Evolutionary conservation across 2,888 invertebrate genomes (phyloP).

Genomic region (Papilio gigon): DNA sequence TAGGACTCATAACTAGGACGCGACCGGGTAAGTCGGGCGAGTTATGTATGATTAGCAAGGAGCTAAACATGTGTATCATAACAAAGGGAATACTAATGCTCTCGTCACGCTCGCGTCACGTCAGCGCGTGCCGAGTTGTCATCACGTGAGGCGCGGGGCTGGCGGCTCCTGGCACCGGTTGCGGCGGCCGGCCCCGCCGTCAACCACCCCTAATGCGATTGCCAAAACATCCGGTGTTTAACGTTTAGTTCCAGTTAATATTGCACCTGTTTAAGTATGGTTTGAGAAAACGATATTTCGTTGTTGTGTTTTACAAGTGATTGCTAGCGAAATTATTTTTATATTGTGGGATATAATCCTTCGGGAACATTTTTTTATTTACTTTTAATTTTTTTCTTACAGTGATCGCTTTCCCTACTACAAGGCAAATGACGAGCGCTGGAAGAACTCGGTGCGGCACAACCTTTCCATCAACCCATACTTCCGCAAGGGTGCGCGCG

Average conservation of each 20-base stretch:
- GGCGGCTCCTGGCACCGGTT: slow-evolving; percentile 40
- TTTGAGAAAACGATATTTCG: too few relatives aligned
- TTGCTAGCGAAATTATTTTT: background rate
- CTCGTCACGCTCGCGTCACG: slow-evolving; percentile 23
- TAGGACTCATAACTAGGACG: background rate
- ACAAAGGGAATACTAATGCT: slow-evolving; percentile 20
- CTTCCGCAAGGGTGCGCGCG: slow-evolving; percentile 92
- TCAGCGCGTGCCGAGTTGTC: slow-evolving; percentile 33
- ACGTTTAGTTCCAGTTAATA: background rate
- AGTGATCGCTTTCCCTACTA: slow-evolving; percentile 94
- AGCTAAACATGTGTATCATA: background rate
- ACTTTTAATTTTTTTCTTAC: slow-evolving; percentile 50
- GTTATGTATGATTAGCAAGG: background rate
- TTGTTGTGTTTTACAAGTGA: too few relatives aligned
- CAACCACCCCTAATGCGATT: slow-evolving; percentile 24
- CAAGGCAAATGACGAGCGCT: slow-evolving; percentile 94
- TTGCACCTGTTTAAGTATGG: background rate
- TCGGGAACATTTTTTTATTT: slow-evolving; percentile 8
- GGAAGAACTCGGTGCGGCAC: slow-evolving; percentile 96
- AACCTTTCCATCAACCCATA: slow-evolving; percentile 96
- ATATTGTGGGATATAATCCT: background rate
- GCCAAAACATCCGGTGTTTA: slow-evolving; percentile 21
- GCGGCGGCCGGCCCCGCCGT: slow-evolving; percentile 41
- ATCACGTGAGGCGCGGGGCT: slow-evolving; percentile 35
- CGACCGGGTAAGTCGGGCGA: background rate